phyloP scores from a whole-genome alignment of 2,888 invertebrate species.

The Heliothis peltigera region DNA sequence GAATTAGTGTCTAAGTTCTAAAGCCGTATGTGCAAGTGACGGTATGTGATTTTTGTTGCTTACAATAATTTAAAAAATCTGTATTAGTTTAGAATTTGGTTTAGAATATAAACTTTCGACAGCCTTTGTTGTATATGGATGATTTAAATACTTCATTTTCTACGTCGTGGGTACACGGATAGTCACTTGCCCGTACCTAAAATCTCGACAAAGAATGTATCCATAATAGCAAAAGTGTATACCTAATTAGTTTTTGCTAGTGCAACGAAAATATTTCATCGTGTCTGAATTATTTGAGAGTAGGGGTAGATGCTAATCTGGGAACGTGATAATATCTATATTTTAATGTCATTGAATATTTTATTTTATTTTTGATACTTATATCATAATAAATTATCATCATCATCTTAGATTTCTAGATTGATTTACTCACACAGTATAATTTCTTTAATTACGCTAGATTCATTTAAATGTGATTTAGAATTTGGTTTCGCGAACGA shows the following conservation, averaged over 20 bases:
- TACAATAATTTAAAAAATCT: conserved; percentile 42
- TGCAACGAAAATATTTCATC: conserved; percentile 47
- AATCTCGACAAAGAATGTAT: conserved; percentile 10
- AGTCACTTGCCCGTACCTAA: conserved; percentile 44
- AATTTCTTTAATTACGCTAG: conserved; percentile 76
- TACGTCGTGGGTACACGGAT: conserved; percentile 31
- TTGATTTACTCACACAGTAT: conserved; percentile 76
- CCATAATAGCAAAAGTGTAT: conserved; percentile 17
- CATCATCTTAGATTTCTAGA: conserved; percentile 73
- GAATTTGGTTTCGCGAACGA: conserved; percentile 85
- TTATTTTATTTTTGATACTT: conserved; percentile 63
- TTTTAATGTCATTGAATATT: conserved; percentile 59
- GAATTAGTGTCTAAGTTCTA: conserved; percentile 30
- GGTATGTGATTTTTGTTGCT: conserved; percentile 39
- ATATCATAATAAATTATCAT: conserved; percentile 71
- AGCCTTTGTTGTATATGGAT: conserved; percentile 50
- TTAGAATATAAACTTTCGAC: conserved; percentile 56
- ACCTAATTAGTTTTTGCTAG: conserved; percentile 29
- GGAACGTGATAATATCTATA: conserved; percentile 49
- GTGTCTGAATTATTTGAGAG: conserved; percentile 30
- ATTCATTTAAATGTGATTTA: conserved; percentile 86
- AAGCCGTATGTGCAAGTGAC: conserved; percentile 40
- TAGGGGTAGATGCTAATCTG: conserved; percentile 39
- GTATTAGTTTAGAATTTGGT: conserved; percentile 54
- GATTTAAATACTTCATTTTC: conserved; percentile 22